phyloP scores from a whole-genome alignment of 2,888 invertebrate genomes.

The Polietes domitor region DNA sequence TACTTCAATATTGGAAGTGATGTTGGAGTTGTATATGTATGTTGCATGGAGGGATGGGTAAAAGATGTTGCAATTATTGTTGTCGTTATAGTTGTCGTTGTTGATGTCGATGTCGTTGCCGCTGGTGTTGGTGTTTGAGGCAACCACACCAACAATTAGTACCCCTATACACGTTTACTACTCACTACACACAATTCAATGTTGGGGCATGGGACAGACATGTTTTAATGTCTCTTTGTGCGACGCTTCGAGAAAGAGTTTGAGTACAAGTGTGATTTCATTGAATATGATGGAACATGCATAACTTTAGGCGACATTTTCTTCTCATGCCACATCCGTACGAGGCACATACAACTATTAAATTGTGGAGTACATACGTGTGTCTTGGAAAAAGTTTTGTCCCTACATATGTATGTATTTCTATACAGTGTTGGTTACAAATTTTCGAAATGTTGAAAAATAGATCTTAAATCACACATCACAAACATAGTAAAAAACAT shows the following conservation, averaged over 20 bases:
- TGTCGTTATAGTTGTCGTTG: no score
- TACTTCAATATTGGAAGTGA: no score
- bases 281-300: neutral
- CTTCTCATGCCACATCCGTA: neutral
- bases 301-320: neutral
- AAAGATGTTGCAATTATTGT: constrained; percentile 43
- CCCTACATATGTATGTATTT: neutral
- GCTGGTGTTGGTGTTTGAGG: neutral
- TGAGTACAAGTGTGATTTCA: neutral
- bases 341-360: neutral
- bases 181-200: no score
- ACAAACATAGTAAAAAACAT: no score
- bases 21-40: neutral
- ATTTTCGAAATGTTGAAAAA: neutral
- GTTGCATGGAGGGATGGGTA: constrained; percentile 19
- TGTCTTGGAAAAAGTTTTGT: neutral
- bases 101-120: constrained; percentile 1
- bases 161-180: constrained; percentile 14
- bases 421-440: neutral
- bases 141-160: constrained; percentile 46
- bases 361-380: neutral
- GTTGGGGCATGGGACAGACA: neutral
- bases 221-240: neutral
- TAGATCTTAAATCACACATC: no score
- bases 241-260: constrained; percentile 1